phyloP scores from a whole-genome alignment of 2,888 invertebrate species.

The Chrysodeixis includens region DNA sequence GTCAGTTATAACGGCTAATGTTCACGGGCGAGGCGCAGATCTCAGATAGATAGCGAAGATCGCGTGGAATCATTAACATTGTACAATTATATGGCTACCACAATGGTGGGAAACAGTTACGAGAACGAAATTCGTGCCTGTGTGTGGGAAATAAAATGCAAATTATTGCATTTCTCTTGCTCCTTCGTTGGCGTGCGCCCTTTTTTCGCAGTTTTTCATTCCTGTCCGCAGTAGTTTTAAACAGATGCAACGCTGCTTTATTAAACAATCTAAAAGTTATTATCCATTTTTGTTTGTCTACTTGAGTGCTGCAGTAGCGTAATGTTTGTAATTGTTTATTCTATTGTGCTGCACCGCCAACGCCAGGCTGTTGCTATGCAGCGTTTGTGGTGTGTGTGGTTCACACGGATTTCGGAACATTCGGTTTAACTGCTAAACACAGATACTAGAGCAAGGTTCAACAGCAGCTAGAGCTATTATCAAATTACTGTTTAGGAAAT shows the following conservation, averaged over 20 bases:
- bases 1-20: conserved; percentile 51
- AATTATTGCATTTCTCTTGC: conserved; percentile 78
- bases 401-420: conserved; percentile 5
- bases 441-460: conserved; percentile 1
- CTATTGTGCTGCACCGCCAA: not conserved
- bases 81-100: conserved; percentile 74
- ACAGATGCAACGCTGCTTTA: conserved; percentile 41
- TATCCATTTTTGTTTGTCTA: conserved; percentile 24
- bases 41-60: conserved; percentile 65
- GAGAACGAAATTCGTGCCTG: conserved; percentile 75
- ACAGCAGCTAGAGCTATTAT: not conserved
- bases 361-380: not conserved
- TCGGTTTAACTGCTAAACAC: conserved; percentile 1
- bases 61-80: conserved; percentile 76
- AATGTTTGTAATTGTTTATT: conserved; percentile 3
- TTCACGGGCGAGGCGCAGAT: conserved; percentile 59
- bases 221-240: conserved; percentile 34
- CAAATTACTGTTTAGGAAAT: not conserved
- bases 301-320: conserved; percentile 3
- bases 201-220: conserved; percentile 45
- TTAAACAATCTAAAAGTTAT: conserved; percentile 32
- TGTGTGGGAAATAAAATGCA: conserved; percentile 77
- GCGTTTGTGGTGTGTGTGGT: not conserved
- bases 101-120: conserved; percentile 82
- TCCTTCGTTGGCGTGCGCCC: conserved; percentile 44